Evolutionary conservation across 2,113 vertebrate species (phyloP).

Genomic region (Rallus limicola): DNA sequence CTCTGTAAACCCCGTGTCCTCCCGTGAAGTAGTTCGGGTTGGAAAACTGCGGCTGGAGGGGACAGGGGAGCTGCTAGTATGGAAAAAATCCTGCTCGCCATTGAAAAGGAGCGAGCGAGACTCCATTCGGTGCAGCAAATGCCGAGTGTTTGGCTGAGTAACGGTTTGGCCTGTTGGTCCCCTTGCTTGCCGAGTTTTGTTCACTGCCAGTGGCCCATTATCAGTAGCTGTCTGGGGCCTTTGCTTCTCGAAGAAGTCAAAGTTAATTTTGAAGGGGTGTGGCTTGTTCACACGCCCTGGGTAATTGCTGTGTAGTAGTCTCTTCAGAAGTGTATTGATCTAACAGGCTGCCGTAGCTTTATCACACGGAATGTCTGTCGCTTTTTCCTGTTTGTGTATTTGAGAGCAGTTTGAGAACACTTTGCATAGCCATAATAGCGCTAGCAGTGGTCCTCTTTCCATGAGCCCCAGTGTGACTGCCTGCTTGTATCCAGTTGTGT

Average conservation of each 20-base stretch:
- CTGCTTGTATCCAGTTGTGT: neutral
- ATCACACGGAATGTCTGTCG: neutral
- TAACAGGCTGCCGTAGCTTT: neutral
- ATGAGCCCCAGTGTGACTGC: neutral
- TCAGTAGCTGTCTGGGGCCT: neutral
- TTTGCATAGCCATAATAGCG: neutral
- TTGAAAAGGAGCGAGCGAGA: neutral
- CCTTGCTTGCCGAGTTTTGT: neutral
- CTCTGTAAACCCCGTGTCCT: neutral
- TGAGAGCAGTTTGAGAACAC: neutral
- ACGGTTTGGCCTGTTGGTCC: neutral
- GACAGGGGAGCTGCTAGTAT: neutral
- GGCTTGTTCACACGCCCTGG: accelerated
- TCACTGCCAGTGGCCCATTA: neutral
- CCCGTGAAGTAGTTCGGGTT: neutral
- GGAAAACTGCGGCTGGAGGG: neutral
- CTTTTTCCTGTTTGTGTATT: neutral
- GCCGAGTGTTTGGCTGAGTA: neutral
- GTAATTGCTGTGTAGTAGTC: neutral
- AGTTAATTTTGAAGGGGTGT: neutral
- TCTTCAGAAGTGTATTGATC: neutral
- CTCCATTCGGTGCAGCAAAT: neutral
- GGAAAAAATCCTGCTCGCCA: neutral
- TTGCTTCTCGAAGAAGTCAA: neutral
- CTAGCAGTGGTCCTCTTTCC: neutral